phyloP scores from a whole-genome alignment of 2,113 vertebrate genomes.

The Mus pahari region DNA sequence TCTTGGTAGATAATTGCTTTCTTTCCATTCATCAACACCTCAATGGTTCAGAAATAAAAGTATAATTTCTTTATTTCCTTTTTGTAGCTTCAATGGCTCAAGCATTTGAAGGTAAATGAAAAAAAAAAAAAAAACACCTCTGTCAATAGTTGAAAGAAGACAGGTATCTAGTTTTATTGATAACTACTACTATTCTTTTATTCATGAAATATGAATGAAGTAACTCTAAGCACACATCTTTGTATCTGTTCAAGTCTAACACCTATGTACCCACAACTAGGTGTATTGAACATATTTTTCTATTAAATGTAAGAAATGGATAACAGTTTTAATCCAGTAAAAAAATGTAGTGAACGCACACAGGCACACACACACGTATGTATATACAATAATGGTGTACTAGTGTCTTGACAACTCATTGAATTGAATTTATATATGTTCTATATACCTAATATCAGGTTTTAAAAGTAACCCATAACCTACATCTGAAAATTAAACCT shows the following conservation, averaged over 20 bases:
- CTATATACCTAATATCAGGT: conserved; percentile 52
- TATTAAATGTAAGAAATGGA: conserved; percentile 13
- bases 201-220: conserved; percentile 32
- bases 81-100: conserved; percentile 23
- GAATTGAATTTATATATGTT: conserved; percentile 60
- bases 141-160: not conserved
- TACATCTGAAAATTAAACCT: conserved; percentile 47
- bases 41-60: conserved; percentile 30
- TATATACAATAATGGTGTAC: not conserved
- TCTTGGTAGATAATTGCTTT: conserved; percentile 13
- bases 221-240: not conserved
- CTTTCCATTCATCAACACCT: conserved; percentile 26
- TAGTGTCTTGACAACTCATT: not conserved
- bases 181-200: conserved; percentile 1
- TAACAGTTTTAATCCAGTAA: conserved; percentile 20
- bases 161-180: conserved; percentile 1
- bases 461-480: not conserved
- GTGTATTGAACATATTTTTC: conserved; percentile 10
- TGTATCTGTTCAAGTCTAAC: conserved; percentile 1
- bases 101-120: not conserved
- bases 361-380: not conserved
- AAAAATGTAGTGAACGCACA: not conserved
- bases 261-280: not conserved
- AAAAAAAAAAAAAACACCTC: not conserved
- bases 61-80: conserved; percentile 13